These are phyloP conservation scores for Alethe diademata DNA, from an alignment of 2,113 vertebrate species.

Conservation along the genomic window DNA sequence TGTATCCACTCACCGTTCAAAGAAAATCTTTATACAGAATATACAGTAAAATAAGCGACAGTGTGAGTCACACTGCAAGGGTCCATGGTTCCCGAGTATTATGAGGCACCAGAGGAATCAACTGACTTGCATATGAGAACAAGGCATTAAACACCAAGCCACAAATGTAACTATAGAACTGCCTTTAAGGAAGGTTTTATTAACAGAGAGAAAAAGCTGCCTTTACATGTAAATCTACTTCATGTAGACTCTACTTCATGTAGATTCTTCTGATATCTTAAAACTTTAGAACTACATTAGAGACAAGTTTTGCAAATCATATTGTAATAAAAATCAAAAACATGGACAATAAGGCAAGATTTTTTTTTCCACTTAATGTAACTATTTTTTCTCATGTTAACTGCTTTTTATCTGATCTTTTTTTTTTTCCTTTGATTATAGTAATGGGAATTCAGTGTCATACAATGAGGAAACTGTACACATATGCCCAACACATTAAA, in stretches of 20 bases:
- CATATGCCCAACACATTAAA: background rate
- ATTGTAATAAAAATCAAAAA: background rate
- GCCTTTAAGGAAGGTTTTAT: slow-evolving; percentile 10
- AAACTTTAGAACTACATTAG: background rate
- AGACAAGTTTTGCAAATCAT: background rate
- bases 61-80: background rate
- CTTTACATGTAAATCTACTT: background rate
- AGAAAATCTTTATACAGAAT: slow-evolving; percentile 16
- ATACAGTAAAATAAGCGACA: slow-evolving; percentile 2
- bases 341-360: background rate
- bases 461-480: background rate
- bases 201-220: slow-evolving; percentile 34
- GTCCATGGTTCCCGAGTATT: background rate
- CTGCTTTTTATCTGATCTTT: background rate
- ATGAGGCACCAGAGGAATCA: slow-evolving; percentile 15
- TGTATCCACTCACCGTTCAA: background rate
- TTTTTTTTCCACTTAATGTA: background rate
- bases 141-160: slow-evolving; percentile 41
- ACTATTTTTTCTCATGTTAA: background rate
- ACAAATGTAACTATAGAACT: slow-evolving; percentile 39
- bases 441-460: background rate
- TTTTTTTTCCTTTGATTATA: background rate
- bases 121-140: slow-evolving; percentile 53
- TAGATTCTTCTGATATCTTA: background rate
- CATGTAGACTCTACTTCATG: background rate